Base-by-base conservation (phyloP, 2,113 vertebrate species). In the Holacanthus passer region DNA sequence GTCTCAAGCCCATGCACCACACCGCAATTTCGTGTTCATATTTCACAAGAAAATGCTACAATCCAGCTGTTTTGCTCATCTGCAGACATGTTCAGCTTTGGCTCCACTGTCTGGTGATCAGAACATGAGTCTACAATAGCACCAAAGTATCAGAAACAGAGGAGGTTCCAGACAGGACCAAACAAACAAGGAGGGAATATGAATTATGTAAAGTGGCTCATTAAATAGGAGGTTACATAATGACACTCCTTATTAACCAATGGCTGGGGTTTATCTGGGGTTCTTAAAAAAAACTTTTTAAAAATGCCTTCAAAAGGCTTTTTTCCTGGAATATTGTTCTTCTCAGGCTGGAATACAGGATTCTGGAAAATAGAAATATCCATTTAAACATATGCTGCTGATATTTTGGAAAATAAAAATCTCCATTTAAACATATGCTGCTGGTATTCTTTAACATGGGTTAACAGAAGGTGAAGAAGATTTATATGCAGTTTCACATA, bases 31-130 rank as follows among this genome's bases (percentile, higher is more conserved):
- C 48, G 52, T 41, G 62, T 77, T 81, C 63, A 47, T 31, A 67
- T 92, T 92, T 87, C 73, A 82, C 55, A 82, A 79, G 77, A 16
- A 75, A 82, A 83, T 20, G 72, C 76, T 63, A 29, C 39, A 78
- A 75, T 68, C 63, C 29, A 39, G 29, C 27, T 14, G 35, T 45
- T 45, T 53, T 31, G 50, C 53, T 77, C 39, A 13, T 62, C 77
- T 70, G 69, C 39, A 50, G 73, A 31, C 41, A 72, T n/a, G 48
- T 35, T 80, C 39, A 17, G 48, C 52, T 41, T 65, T 6, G 35
- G 5, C 35, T 71, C 24, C 16, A 53, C 62, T 56, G 35, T 72
- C 79, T 73, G 35, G 32, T 60, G 58, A 37, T 52, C 29, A 47
- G 31, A 52, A 59, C 50, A 62, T 4, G 12, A 39, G 78, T 65